Evolutionary conservation across 2,113 vertebrate species (phyloP), one percentile per base, ranked within the genome.

Genomic region (Okapia johnstoni): DNA sequence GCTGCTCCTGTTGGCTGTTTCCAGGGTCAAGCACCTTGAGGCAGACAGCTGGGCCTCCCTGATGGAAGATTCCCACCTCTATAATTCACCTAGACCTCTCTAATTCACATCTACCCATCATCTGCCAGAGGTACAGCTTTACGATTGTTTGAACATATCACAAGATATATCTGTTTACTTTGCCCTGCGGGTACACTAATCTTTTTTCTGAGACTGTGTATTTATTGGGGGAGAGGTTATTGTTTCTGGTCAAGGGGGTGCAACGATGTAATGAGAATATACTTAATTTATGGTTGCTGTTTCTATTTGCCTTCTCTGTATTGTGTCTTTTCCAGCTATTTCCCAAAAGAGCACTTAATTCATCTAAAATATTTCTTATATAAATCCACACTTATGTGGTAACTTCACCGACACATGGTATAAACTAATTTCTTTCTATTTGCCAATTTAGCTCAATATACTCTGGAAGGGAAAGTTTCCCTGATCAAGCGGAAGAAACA

Each of bases 351-450:
- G 63, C 93, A 94, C 54, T 97, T 98, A 90, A 87, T 95, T 96
- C 96, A 88, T 86, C 76, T 76, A 86, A 94, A 97, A 93, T 90
- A 96, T 96, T 97, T 98, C 94, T 93, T 57, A 88, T 76, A 96
- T 94, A 96, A 98, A 96, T 96, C 94, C 52, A 84, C 77, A 81
- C 40, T 86, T 95, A 81, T 1, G 85, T 85, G 90, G n/a, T 93
- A 84, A 93, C 52, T 19, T 96, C 88, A 79, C 55, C 48, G 96
- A 95, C 90, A 94, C 60, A 91, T n/a, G 61, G 55, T 91, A 30
- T 81, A 94, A 93, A 93, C 88, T 96, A 93, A 96, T 96, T 96
- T 95, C 94, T 96, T 97, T 93, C 93, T 85, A 91, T 95, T 98
- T 93, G 66, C 83, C 95, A 97, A 43, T 96, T 95, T 87, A 70